phyloP scores from a whole-genome alignment of 2,888 invertebrate genomes.

The Aspidiotus rigidus region DNA sequence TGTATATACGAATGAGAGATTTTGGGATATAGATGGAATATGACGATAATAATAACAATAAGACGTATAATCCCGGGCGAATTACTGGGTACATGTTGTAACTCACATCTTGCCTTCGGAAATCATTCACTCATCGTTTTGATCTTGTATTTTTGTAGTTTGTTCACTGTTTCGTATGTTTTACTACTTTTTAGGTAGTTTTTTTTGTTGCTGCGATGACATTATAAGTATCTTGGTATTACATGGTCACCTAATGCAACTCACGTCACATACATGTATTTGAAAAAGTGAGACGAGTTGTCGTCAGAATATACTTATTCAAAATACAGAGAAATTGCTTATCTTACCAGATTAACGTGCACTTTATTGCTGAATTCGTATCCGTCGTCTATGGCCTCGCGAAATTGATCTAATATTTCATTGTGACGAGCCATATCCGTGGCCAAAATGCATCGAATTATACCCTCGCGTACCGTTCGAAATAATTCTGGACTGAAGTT shows the following conservation, averaged over 20 bases:
- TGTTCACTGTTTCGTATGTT: too few species aligned
- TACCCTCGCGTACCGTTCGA: slow-evolving; percentile 58
- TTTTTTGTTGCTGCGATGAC: too few species aligned
- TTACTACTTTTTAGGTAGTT: too few species aligned
- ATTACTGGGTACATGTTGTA: too few species aligned
- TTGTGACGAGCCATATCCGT: slow-evolving; percentile 73
- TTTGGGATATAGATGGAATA: too few species aligned
- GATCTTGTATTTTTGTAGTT: too few species aligned
- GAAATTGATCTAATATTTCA: slow-evolving; percentile 63
- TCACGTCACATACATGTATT: background rate
- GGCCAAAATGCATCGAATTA: slow-evolving; percentile 66
- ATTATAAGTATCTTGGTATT: too few species aligned
- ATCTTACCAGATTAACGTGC: slow-evolving; percentile 61
- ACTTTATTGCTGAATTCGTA: slow-evolving; percentile 60
- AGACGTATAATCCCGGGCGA: too few species aligned
- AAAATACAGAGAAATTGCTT: background rate
- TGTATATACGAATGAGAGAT: too few species aligned
- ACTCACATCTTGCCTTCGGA: too few species aligned
- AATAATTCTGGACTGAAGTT: slow-evolving; percentile 48
- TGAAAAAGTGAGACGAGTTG: background rate
- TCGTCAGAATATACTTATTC: background rate
- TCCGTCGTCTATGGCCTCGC: slow-evolving; percentile 51
- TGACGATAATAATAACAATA: too few species aligned
- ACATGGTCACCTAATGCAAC: background rate
- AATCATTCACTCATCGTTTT: too few species aligned